A percentile compares a stretch with the other conserved stretches of the same genome.
Evolutionary conservation across 2,797 vertebrate species (phyloP).

Genomic region (Artibeus lituratus): DNA sequence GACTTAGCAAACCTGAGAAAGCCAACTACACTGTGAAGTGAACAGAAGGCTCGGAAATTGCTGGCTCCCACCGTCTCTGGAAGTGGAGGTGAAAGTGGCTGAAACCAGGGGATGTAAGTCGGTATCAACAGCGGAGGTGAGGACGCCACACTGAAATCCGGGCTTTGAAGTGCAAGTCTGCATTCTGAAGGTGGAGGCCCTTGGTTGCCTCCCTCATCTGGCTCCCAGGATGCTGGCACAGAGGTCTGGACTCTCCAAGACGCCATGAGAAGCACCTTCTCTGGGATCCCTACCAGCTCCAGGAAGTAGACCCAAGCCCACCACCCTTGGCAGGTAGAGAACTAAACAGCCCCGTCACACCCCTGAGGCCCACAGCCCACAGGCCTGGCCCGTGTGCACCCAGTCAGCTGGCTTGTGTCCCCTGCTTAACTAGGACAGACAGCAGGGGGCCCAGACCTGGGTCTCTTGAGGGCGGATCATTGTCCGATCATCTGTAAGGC

Average conservation of each 20-base stretch:
- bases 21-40: not conserved
- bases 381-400: accelerated
- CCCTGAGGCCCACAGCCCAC: not conserved
- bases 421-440: not conserved
- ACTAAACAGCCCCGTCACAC: not conserved
- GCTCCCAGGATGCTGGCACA: not conserved
- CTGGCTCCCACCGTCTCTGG: not conserved
- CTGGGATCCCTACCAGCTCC: not conserved
- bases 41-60: not conserved
- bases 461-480: not conserved
- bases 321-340: not conserved
- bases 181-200: not conserved
- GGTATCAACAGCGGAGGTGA: not conserved
- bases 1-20: not conserved
- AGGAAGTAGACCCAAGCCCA: not conserved
- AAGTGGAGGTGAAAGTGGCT: not conserved
- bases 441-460: not conserved
- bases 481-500: no score
- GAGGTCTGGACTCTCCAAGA: not conserved
- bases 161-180: not conserved
- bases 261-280: not conserved
- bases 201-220: not conserved
- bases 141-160: not conserved
- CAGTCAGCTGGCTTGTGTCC: not conserved
- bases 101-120: not conserved